These are phyloP conservation scores for Ostrea denselamellosa DNA, from an alignment of 1,140 invertebrate genomes.

Conservation along the genomic window DNA sequence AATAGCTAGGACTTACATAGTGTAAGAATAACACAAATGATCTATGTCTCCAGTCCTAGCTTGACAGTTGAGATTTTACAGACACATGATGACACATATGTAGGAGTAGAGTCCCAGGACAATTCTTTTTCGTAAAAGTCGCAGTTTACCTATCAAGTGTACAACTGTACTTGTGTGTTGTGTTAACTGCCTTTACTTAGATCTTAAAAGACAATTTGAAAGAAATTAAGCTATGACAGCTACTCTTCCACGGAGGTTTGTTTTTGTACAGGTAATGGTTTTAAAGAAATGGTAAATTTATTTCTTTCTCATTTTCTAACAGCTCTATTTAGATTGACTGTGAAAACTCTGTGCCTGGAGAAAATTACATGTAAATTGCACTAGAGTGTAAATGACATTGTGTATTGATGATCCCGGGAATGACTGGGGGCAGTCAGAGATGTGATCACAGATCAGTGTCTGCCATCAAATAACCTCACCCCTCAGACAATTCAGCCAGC, in stretches of 20 bases:
- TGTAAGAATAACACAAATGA: background rate
- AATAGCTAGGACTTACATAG: background rate
- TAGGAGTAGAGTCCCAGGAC: background rate
- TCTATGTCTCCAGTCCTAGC: background rate
- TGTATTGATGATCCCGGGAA: background rate
- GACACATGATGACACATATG: background rate
- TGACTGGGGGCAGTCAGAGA: background rate
- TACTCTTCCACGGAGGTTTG: background rate
- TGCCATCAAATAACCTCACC: background rate
- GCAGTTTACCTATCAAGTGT: background rate
- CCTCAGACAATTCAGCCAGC: background rate
- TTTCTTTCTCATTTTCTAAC: background rate
- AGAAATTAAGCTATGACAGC: background rate
- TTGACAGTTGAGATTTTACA: background rate
- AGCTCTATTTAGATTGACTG: background rate
- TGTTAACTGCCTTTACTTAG: background rate
- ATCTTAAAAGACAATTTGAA: background rate
- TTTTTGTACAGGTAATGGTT: slow-evolving; percentile 15
- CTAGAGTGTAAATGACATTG: slow-evolving; percentile 4
- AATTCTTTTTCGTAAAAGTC: background rate
- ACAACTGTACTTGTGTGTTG: background rate
- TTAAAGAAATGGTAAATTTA: background rate
- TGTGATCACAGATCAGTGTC: slow-evolving; percentile 3
- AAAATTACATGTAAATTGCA: slow-evolving; percentile 15
- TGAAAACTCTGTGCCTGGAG: background rate